phyloP scores from a whole-genome alignment of 2,888 invertebrate genomes.

The Caenorhabditis sp. region DNA sequence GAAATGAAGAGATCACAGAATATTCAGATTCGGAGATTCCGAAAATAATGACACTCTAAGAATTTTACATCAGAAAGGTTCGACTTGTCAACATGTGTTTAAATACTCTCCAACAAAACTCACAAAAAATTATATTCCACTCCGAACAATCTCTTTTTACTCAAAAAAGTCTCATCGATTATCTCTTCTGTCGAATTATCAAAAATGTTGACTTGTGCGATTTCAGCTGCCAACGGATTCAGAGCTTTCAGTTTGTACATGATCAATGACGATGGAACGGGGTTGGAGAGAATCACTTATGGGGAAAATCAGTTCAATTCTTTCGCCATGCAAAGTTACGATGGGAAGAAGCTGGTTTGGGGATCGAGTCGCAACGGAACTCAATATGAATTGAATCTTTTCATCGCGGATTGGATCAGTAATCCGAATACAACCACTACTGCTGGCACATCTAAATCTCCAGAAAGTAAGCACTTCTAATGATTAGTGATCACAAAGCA shows the following conservation, averaged over 20 bases:
- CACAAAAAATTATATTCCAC: no score
- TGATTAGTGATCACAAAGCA: background rate
- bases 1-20: no score
- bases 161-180: no score
- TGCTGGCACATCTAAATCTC: background rate
- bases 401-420: slow-evolving; percentile 81
- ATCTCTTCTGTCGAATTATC: no score
- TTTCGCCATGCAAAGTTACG: slow-evolving; percentile 80
- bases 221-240: slow-evolving; percentile 72
- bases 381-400: slow-evolving; percentile 77
- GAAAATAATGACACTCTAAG: no score
- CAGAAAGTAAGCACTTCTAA: slow-evolving; percentile 26
- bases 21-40: no score
- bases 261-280: slow-evolving; percentile 79
- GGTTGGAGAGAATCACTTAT: slow-evolving; percentile 76
- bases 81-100: no score
- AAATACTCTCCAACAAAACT: no score
- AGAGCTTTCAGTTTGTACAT: slow-evolving; percentile 78
- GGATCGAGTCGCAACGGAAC: slow-evolving; percentile 74
- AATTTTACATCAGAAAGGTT: no score
- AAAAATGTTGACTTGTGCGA: no score
- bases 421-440: slow-evolving; percentile 13
- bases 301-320: slow-evolving; percentile 78
- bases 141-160: no score
- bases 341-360: slow-evolving; percentile 78